Evolutionary conservation across 2,888 invertebrate genomes (phyloP), one percentile per base, ranked within the genome.

Genomic region (Embidobia sp.): DNA sequence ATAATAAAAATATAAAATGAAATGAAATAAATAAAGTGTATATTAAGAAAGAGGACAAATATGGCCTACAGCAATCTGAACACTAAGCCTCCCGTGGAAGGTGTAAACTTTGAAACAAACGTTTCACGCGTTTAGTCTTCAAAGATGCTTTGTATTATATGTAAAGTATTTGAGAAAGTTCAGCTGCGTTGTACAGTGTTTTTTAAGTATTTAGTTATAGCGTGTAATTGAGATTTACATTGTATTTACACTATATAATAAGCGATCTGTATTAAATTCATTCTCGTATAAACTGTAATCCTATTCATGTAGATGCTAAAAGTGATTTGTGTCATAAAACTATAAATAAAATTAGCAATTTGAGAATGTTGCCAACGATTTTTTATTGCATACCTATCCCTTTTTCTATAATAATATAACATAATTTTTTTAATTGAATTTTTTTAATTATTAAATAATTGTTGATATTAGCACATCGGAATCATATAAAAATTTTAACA

Each of bases 261-360:
- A 89, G 88, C 88, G 89, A 89, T 89, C 88, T 89, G 89, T 89
- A 89, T 88, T 86, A 89, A 89, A 88, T 87, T 88, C 88, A 88
- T 88, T 88, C 88, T 88, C 88, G 88, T 89, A 86, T 88, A 89
- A 86, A 86, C 86, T 88, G 87, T 89, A 88, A 83, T 88, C 87
- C 86, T 89, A 88, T 89, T 89, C 85, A 88, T 88, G 88, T 89
- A 89, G 89, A 89, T 86, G 88, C 88, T 89, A 87, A 88, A 89
- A 88, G 88, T 88, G 87, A 89, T 89, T 89, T 88, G 89, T 89
- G 89, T 89, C 89, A 89, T 89, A 88, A 82, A 87, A 85, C 83
- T 89, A 88, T 88, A 86, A 88, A 89, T 88, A 88, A 89, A 89
- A 88, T 86, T 88, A 88, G 87, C 86, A 88, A 88, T 89, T 89